Evolutionary conservation across 2,888 invertebrate genomes (phyloP).

Genomic region (Chrysolina oricalcia): DNA sequence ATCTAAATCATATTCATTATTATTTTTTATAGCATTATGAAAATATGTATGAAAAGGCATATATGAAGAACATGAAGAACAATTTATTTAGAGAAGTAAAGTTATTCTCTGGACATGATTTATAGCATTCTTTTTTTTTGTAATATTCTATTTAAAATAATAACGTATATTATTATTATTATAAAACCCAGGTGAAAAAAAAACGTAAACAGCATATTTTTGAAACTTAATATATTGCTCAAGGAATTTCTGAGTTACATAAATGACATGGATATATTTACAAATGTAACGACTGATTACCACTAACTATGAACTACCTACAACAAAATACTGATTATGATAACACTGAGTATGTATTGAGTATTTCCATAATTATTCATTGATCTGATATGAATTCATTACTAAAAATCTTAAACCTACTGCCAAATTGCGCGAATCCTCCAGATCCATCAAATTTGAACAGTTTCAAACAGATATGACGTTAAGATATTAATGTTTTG

Average conservation of each 20-base stretch:
- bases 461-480: constrained; percentile 65
- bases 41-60: too few species aligned
- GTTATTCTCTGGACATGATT: too few species aligned
- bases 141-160: too few species aligned
- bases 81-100: too few species aligned
- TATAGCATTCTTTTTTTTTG: too few species aligned
- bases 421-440: constrained; percentile 42
- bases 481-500: constrained; percentile 60
- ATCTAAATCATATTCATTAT: too few species aligned
- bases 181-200: neutral
- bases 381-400: constrained; percentile 71
- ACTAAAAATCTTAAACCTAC: constrained; percentile 62
- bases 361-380: constrained; percentile 69
- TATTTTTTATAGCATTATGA: too few species aligned
- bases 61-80: too few species aligned
- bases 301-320: constrained; percentile 50
- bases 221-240: constrained; percentile 65
- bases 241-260: constrained; percentile 62
- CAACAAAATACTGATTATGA: constrained; percentile 62
- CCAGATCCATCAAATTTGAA: constrained; percentile 55
- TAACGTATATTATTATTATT: too few species aligned
- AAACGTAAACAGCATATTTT: constrained; percentile 39
- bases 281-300: constrained; percentile 57
- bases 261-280: constrained; percentile 62
- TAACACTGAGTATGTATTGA: constrained; percentile 62